Percentiles rank a stretch among this genome's conserved stretches.
Conservation (phyloP, 2,113 vertebrate species). For the Megalops atlanticus region DNA sequence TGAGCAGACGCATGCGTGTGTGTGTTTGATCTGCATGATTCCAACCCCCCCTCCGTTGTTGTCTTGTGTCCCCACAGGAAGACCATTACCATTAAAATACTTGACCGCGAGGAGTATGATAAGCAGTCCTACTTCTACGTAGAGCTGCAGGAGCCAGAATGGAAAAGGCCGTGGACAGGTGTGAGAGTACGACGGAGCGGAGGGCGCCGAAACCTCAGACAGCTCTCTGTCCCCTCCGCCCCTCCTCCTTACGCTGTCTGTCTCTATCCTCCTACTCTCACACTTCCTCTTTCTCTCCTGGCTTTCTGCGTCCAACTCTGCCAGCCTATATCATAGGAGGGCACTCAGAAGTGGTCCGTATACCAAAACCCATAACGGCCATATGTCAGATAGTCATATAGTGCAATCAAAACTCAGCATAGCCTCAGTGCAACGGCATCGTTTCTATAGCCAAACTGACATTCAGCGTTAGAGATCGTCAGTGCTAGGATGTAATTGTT, state of each 20-base stretch:
- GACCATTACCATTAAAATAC: constrained; percentile 86
- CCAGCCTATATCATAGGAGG: not conserved
- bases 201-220: constrained; percentile 59
- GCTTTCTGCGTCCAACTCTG: constrained; percentile 60
- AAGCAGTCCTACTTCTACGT: constrained; percentile 93
- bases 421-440: not conserved
- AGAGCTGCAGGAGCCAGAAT: constrained; percentile 88
- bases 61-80: constrained; percentile 91
- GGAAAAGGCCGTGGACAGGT: constrained; percentile 93
- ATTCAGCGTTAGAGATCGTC: too few species aligned
- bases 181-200: constrained; percentile 80
- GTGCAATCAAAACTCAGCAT: too few species aligned
- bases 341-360: not conserved
- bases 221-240: constrained; percentile 47
- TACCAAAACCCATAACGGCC: not conserved
- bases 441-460: too few species aligned
- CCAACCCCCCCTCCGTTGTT: constrained; percentile 64
- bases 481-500: not conserved
- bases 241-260: constrained; percentile 67
- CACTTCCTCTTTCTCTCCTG: constrained; percentile 73
- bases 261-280: constrained; percentile 46
- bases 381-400: too few species aligned
- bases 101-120: constrained; percentile 93
- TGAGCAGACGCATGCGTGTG: constrained; percentile 53
- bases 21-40: constrained; percentile 65